Evolutionary conservation across 2,113 vertebrate species (phyloP).

Genomic region (Phyllostomus discolor): DNA sequence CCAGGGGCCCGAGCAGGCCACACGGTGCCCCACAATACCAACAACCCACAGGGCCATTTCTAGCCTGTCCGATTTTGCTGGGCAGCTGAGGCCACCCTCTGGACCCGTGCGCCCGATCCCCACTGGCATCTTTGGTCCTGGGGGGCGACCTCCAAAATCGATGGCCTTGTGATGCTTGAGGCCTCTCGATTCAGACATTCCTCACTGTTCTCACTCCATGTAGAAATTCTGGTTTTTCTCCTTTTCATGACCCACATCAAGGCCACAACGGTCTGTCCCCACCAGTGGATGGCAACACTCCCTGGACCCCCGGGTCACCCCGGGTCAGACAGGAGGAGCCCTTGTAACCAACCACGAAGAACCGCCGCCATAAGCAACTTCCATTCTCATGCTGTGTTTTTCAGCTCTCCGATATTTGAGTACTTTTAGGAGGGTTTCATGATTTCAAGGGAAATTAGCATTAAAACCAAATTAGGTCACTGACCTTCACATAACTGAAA

Average conservation of each 20-base stretch:
- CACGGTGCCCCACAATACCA: neutral
- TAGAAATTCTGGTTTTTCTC: neutral
- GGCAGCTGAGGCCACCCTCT: neutral
- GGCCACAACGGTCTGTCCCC: neutral
- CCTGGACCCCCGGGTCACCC: neutral
- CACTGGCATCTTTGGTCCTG: neutral
- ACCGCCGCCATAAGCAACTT: neutral
- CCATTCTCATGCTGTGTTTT: neutral
- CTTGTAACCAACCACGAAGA: neutral
- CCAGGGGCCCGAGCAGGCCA: neutral
- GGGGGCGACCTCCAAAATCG: neutral
- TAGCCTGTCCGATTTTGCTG: neutral
- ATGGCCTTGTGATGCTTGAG: neutral
- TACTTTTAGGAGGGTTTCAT: neutral
- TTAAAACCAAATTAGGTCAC: constrained; percentile 20
- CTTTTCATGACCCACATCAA: neutral
- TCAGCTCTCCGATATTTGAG: neutral
- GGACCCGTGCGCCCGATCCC: neutral
- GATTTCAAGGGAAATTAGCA: neutral
- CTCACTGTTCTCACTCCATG: neutral
- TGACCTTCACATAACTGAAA: neutral
- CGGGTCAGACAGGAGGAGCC: neutral
- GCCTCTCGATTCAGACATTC: neutral
- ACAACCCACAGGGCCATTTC: neutral
- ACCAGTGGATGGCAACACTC: neutral